Base-by-base conservation (phyloP, 2,888 invertebrate genomes). In the Liposcelis brunnea region DNA sequence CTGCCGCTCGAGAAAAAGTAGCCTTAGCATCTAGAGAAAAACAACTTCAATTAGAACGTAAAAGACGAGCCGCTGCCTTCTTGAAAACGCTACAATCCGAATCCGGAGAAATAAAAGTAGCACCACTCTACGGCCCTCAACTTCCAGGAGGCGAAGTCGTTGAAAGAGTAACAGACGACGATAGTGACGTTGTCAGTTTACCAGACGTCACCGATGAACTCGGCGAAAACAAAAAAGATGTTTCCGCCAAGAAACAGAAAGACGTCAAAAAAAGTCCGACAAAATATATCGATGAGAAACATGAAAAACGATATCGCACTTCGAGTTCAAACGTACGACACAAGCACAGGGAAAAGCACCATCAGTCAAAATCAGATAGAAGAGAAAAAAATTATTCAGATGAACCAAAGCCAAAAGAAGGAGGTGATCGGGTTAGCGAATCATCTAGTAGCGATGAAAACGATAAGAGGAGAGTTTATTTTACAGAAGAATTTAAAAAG, bases 61-160 rank as follows among this genome's bases (percentile, higher is more conserved):
- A 85, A 52, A 74, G 76, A 19, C 80, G 82, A 53, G 89, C 87
- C 0, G 80, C 84, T 8, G 80, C 82, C 57, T 89, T 91, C 61
- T 69, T 85, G 8, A 71, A 69, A 57, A 67, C 71, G 47, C 61
- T 73, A 42, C 66, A 61, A 53, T 37, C 57, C 26, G 26, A 26
- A 26, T 26, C 26, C 5, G 26, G 26, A 26, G 26, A 26, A 26
- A 26, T 26, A 53, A 47, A 35, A 42, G 37, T 16, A 46, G 14
- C 36, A 32, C 11, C 18, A 42, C 7, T 10, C 2, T 21, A 19
- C 19, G 46, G 46, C 5, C 46, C 44, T 12, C 42, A 35, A 16
- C 36, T 42, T 8, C 47, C 49, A 21, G 47, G 43, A 42, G 45
- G 45, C n/a, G 44, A 38, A 5, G 43, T 38, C 36, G 43, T 48